These are phyloP conservation scores for Acipenser ruthenus DNA, from an alignment of 2,797 vertebrate genomes.

Conservation along the genomic window DNA sequence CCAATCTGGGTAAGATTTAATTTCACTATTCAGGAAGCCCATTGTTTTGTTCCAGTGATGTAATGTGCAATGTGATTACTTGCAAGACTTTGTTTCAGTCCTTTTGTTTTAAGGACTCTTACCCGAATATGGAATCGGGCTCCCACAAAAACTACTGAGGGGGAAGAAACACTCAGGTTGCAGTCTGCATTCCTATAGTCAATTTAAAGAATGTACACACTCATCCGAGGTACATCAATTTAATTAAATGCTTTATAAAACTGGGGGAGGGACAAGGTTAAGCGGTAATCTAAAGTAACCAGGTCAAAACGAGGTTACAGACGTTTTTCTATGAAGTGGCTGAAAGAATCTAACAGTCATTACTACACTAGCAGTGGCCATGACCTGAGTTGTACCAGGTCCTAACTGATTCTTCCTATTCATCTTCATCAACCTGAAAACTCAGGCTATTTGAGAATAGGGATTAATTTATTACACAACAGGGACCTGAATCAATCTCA, in stretches of 20 bases:
- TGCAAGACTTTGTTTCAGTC: constrained; percentile 26
- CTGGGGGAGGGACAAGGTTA: neutral
- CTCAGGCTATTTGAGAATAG: too few relatives aligned
- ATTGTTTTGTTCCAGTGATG: constrained; percentile 52
- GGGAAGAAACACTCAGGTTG: neutral
- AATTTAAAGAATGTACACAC: constrained; percentile 11
- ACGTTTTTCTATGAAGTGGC: neutral
- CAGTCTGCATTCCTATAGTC: neutral
- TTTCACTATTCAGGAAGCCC: constrained; percentile 55
- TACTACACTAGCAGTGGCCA: too few relatives aligned
- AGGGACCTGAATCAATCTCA: too few relatives aligned
- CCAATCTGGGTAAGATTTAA: constrained; percentile 49
- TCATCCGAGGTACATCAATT: constrained; percentile 6
- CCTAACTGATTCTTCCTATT: too few relatives aligned
- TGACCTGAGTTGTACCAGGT: too few relatives aligned
- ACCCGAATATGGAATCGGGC: neutral
- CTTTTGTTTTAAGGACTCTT: constrained; percentile 18
- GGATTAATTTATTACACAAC: too few relatives aligned
- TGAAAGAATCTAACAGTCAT: too few relatives aligned
- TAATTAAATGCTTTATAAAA: constrained; percentile 4
- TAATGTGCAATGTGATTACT: constrained; percentile 45
- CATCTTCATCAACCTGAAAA: too few relatives aligned
- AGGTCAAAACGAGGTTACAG: constrained; percentile 13
- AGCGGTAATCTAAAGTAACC: constrained; percentile 2
- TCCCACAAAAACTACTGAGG: neutral